These are phyloP conservation scores for Drosophila limbata DNA, from an alignment of 2,888 invertebrate species.

Conservation along the genomic window DNA sequence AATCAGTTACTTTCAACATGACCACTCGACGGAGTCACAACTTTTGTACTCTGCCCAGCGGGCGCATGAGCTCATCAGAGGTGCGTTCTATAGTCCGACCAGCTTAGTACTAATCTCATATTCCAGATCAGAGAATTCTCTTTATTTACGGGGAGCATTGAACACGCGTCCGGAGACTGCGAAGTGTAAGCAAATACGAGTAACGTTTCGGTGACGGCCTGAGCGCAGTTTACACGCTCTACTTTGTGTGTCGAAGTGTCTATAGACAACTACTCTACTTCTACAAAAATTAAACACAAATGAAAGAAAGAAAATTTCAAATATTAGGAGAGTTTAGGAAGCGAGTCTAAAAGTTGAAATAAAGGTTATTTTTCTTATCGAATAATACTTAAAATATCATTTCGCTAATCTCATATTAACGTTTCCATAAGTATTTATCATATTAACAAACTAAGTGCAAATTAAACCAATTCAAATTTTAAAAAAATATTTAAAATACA, in stretches of 20 bases:
- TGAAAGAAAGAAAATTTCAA: neutral
- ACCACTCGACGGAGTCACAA: conserved; percentile 2
- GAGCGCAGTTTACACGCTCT: conserved; percentile 69
- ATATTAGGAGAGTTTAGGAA: neutral
- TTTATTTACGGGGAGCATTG: conserved; percentile 41
- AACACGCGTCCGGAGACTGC: conserved; percentile 72
- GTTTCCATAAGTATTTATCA: too few relatives aligned
- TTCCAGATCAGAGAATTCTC: conserved; percentile 22
- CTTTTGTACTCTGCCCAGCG: conserved; percentile 3
- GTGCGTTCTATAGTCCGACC: conserved; percentile 38
- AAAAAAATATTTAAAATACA: too few relatives aligned
- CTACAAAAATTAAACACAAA: neutral
- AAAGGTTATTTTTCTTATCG: too few relatives aligned
- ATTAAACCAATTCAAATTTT: too few relatives aligned
- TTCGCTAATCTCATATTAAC: too few relatives aligned
- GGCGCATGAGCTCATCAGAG: conserved; percentile 23
- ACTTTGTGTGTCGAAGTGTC: conserved; percentile 39
- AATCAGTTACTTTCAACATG: conserved; percentile 28
- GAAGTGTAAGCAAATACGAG: conserved; percentile 64
- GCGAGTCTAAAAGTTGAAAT: too few relatives aligned
- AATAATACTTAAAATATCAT: too few relatives aligned
- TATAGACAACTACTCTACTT: conserved; percentile 20
- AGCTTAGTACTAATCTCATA: conserved; percentile 34
- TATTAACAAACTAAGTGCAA: too few relatives aligned
- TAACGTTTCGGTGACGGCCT: conserved; percentile 44